Percentiles rank a stretch among this genome's conserved stretches.
Evolutionary conservation across 2,888 invertebrate genomes (phyloP).

Genomic region (Phyllotreta striolata): DNA sequence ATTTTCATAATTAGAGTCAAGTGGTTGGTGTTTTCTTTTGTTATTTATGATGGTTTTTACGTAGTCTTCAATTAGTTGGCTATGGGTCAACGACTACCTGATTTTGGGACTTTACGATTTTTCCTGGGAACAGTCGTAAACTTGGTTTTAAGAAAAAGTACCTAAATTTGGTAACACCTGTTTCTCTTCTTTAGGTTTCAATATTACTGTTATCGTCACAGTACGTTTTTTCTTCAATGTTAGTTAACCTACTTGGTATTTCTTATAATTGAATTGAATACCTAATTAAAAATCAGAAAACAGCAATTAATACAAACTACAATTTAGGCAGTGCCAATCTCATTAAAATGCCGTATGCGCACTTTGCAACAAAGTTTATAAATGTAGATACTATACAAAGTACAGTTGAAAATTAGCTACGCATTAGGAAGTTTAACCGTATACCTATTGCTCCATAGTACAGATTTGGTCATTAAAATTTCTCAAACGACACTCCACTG

Average conservation of each 20-base stretch:
- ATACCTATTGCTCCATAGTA: too few species aligned
- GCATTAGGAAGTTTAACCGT: too few species aligned
- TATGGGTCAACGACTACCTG: slow-evolving; percentile 17
- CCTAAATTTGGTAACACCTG: slow-evolving; percentile 2
- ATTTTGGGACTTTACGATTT: not conserved
- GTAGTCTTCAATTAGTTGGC: slow-evolving; percentile 17
- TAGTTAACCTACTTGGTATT: too few species aligned
- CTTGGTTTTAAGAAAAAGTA: slow-evolving; percentile 8
- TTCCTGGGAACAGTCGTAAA: slow-evolving; percentile 12
- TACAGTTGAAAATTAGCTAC: too few species aligned
- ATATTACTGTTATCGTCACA: not conserved
- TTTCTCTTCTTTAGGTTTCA: slow-evolving; percentile 1
- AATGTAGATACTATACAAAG: too few species aligned
- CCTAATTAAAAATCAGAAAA: too few species aligned
- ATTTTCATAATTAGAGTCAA: slow-evolving; percentile 38
- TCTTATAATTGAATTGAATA: too few species aligned
- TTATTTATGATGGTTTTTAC: slow-evolving; percentile 26
- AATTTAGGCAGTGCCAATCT: too few species aligned
- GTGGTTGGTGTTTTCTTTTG: slow-evolving; percentile 29
- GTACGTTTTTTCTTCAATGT: too few species aligned
- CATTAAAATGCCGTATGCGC: too few species aligned
- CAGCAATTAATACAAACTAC: too few species aligned
- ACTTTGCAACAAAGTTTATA: too few species aligned
- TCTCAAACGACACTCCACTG: slow-evolving; percentile 1
- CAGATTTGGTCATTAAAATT: slow-evolving; percentile 7